Conservation (phyloP, 2,113 vertebrate species). For the Verasper variegatus region DNA sequence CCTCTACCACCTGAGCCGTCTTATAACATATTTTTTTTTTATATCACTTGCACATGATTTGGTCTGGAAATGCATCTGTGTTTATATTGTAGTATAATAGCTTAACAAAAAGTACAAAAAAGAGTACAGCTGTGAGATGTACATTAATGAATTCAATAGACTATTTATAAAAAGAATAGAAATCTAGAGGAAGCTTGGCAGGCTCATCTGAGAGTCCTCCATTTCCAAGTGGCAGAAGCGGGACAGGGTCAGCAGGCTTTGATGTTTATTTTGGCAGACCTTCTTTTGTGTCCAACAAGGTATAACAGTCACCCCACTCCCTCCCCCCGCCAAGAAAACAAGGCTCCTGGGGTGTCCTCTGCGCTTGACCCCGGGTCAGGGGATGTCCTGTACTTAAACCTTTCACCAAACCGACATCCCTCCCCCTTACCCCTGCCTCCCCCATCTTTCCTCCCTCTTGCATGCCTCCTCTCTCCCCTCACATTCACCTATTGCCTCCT, state of each 20-base stretch:
- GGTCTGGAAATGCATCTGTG: no score
- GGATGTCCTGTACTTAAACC: slow-evolving; percentile 79
- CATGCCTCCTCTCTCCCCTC: slow-evolving; percentile 3
- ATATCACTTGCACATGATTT: no score
- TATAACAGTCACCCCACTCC: slow-evolving; percentile 76
- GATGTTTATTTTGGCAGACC: slow-evolving; percentile 85
- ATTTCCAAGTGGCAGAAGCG: slow-evolving; percentile 87
- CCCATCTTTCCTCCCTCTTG: slow-evolving; percentile 30
- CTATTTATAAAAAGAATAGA: slow-evolving; percentile 63
- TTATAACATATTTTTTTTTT: no score
- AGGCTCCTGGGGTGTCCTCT: slow-evolving; percentile 53
- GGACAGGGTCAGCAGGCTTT: slow-evolving; percentile 81
- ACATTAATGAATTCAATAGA: neutral
- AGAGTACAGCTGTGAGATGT: neutral
- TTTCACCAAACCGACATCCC: slow-evolving; percentile 31
- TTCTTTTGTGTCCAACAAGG: slow-evolving; percentile 85
- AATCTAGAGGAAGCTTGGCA: slow-evolving; percentile 83
- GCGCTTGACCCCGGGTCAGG: slow-evolving; percentile 63
- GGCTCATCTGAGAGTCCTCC: slow-evolving; percentile 73
- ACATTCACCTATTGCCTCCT: slow-evolving; percentile 27
- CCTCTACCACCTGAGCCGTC: no score
- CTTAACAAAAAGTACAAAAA: neutral
- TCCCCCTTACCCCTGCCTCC: slow-evolving; percentile 4
- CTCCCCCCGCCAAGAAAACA: slow-evolving; percentile 66
- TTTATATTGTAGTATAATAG: neutral